These are phyloP conservation scores for Odontesthes bonariensis DNA, from an alignment of 2,113 vertebrate genomes.

Conservation along the genomic window DNA sequence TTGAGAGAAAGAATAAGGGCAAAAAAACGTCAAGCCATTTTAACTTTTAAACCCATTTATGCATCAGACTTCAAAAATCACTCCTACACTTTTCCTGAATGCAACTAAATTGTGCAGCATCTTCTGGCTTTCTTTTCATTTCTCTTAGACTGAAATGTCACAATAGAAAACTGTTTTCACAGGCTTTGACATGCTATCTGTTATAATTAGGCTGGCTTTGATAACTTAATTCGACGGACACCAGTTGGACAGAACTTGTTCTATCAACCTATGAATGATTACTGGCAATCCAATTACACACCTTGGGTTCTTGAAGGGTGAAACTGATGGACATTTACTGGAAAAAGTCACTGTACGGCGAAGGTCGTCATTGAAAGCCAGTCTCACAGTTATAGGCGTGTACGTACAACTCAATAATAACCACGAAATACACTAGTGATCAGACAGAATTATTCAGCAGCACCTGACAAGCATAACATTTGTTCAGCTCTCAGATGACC, in stretches of 20 bases:
- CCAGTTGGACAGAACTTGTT: background rate
- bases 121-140: conserved; percentile 7
- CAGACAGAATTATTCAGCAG: conserved; percentile 33
- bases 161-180: no score
- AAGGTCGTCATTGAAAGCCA: background rate
- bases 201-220: background rate
- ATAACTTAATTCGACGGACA: background rate
- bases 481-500: conserved; percentile 57
- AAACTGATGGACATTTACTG: background rate
- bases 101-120: background rate
- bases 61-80: background rate
- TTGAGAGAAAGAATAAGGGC: no score
- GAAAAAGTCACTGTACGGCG: no score
- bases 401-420: conserved; percentile 18
- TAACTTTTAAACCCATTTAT: background rate
- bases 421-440: conserved; percentile 8
- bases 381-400: background rate
- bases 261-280: no score
- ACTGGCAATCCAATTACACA: no score
- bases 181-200: background rate
- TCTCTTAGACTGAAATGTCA: background rate
- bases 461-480: conserved; percentile 55
- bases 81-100: background rate
- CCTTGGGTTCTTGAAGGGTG: background rate
- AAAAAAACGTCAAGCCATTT: no score